A percentile compares a stretch with the other conserved stretches of the same genome.
These are phyloP conservation scores for Rhinopomastus cyanomelas DNA, from an alignment of 2,113 vertebrate species.

Conservation along the genomic window DNA sequence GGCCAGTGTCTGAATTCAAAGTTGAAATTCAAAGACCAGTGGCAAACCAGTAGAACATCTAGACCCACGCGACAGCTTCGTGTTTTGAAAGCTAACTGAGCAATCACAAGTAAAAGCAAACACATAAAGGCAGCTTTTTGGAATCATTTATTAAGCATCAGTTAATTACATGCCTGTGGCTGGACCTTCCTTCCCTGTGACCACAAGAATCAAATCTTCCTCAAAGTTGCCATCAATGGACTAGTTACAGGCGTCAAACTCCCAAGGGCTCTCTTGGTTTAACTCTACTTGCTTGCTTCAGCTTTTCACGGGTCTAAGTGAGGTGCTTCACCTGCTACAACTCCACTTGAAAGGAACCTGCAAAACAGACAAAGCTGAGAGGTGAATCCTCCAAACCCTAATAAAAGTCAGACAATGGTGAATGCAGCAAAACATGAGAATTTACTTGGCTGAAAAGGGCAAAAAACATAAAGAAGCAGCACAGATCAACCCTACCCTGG, in stretches of 20 bases:
- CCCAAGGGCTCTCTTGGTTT: not conserved
- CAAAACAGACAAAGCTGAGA: conserved; percentile 59
- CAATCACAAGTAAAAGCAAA: conserved; percentile 48
- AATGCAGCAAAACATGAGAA: not conserved
- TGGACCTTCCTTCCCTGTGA: conserved; percentile 39
- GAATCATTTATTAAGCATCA: conserved; percentile 67
- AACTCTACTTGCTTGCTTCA: not conserved
- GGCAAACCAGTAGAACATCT: not conserved
- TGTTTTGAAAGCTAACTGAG: not conserved
- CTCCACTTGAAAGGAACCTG: conserved; percentile 40
- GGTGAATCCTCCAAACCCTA: not conserved
- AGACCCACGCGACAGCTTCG: not conserved
- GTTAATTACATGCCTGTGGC: conserved; percentile 55
- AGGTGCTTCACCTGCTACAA: not conserved
- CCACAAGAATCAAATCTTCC: conserved; percentile 55
- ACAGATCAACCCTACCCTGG: not conserved
- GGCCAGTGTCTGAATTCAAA: not conserved
- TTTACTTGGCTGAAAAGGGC: not conserved
- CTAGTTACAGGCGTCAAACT: not conserved
- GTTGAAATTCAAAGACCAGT: not conserved
- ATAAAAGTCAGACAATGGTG: not conserved
- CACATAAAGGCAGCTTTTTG: conserved; percentile 57
- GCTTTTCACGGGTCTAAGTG: not conserved
- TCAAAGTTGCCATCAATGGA: conserved; percentile 6
- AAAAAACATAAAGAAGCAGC: not conserved